Evolutionary conservation across 2,888 invertebrate species (phyloP).

Genomic region (Meiosimyza platycephala): DNA sequence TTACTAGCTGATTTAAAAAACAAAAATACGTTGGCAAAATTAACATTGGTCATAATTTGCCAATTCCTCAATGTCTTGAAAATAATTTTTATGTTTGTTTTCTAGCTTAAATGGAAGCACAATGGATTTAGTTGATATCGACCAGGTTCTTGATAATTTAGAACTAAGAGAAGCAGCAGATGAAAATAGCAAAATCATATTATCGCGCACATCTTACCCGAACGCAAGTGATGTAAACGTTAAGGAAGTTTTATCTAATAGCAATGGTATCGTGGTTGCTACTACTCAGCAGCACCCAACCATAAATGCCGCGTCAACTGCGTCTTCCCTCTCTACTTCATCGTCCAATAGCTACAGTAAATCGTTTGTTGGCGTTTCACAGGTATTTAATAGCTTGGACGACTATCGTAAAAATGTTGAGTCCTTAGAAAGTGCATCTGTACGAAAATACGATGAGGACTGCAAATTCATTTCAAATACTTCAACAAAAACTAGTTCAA

Average conservation of each 20-base stretch:
- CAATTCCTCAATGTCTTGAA: no score
- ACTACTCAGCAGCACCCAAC: neutral
- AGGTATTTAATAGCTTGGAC: constrained; percentile 74
- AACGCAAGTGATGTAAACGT: constrained; percentile 2
- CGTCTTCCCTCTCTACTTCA: neutral
- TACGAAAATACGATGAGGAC: constrained; percentile 44
- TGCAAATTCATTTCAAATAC: constrained; percentile 32
- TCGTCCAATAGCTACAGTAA: constrained; percentile 40
- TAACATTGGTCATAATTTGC: no score
- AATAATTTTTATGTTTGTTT: neutral
- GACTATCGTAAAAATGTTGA: constrained; percentile 69
- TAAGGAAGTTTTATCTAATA: constrained; percentile 14
- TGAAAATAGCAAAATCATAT: constrained; percentile 46
- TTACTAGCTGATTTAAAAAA: no score
- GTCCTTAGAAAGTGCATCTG: constrained; percentile 51
- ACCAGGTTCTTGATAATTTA: constrained; percentile 86
- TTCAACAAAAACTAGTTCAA: neutral
- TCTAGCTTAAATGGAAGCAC: constrained; percentile 38
- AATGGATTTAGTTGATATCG: constrained; percentile 76
- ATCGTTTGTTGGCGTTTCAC: constrained; percentile 70
- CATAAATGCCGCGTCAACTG: neutral
- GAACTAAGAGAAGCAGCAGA: constrained; percentile 75
- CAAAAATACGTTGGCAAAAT: no score
- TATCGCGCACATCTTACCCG: constrained; percentile 8
- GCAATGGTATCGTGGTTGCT: constrained; percentile 34